A percentile compares a stretch with the other conserved stretches of the same genome.
Evolutionary conservation across 2,797 vertebrate species (phyloP).

Genomic region (Lacerta viridis): DNA sequence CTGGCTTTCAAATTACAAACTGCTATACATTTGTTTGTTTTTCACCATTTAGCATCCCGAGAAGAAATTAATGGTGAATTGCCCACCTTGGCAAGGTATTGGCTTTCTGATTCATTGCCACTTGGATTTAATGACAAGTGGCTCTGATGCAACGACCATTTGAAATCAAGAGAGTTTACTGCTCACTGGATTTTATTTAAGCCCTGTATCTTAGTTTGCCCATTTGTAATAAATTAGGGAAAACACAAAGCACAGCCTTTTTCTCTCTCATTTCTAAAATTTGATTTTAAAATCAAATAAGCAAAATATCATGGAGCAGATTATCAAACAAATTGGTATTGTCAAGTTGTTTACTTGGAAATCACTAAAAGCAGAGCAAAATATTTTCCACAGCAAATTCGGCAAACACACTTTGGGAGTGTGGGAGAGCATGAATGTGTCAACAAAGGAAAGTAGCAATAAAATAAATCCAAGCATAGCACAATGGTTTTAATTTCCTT

Average conservation of each 20-base stretch:
- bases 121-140: conserved; percentile 31
- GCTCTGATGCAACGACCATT: not conserved
- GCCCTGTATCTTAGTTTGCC: not conserved
- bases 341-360: conserved; percentile 22
- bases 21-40: not conserved
- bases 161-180: conserved; percentile 8
- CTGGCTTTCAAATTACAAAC: not conserved
- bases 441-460: not conserved
- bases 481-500: not conserved
- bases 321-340: conserved; percentile 8
- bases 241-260: conserved; percentile 2
- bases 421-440: not conserved
- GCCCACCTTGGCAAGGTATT: conserved; percentile 40
- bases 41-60: conserved; percentile 31
- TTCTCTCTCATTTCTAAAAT: not conserved
- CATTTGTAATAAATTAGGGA: not conserved
- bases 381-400: not conserved
- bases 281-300: conserved; percentile 22
- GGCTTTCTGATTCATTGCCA: conserved; percentile 33
- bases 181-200: conserved; percentile 24
- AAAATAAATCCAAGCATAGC: not conserved
- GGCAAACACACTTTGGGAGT: not conserved
- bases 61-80: not conserved
- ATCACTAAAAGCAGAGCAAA: not conserved
- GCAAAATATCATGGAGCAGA: not conserved